These are phyloP conservation scores for Andrena bucephala DNA, from an alignment of 2,888 invertebrate genomes.

Conservation along the genomic window DNA sequence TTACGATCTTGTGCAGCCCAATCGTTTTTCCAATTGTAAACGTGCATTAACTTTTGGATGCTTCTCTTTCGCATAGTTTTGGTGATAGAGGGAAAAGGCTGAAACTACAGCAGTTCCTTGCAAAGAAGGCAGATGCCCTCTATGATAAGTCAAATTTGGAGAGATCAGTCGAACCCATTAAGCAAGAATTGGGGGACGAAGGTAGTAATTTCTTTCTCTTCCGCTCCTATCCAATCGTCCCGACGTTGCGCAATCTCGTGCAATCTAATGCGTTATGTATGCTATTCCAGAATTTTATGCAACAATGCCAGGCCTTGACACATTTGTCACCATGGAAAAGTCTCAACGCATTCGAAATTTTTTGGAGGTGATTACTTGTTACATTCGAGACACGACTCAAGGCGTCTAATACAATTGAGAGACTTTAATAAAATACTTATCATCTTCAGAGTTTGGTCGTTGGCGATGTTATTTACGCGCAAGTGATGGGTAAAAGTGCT, in stretches of 20 bases:
- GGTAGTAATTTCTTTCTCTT: constrained; percentile 83
- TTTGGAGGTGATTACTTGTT: constrained; percentile 89
- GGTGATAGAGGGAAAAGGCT: constrained; percentile 93
- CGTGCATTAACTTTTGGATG: neutral
- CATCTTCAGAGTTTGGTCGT: constrained; percentile 81
- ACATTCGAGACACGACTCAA: neutral
- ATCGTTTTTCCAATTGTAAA: neutral
- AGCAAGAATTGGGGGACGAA: constrained; percentile 86
- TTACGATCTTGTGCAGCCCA: no score
- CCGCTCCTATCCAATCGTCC: constrained; percentile 48
- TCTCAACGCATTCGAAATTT: constrained; percentile 92
- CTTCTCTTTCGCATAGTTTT: constrained; percentile 85
- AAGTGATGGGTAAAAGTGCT: constrained; percentile 91
- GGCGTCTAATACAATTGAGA: no score
- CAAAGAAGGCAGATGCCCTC: constrained; percentile 92
- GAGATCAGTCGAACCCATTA: constrained; percentile 76
- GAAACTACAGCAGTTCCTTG: constrained; percentile 94
- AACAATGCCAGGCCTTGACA: constrained; percentile 94
- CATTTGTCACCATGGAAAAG: constrained; percentile 93
- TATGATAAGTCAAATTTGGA: constrained; percentile 87
- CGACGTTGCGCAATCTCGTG: constrained; percentile 1
- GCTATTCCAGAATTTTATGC: constrained; percentile 90
- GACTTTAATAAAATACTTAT: constrained; percentile 16
- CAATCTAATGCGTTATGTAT: neutral
- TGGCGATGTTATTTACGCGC: constrained; percentile 92